Percentiles rank a stretch among this genome's conserved stretches.
These are phyloP conservation scores for Anas bernieri DNA, from an alignment of 2,797 vertebrate species.

Conservation along the genomic window DNA sequence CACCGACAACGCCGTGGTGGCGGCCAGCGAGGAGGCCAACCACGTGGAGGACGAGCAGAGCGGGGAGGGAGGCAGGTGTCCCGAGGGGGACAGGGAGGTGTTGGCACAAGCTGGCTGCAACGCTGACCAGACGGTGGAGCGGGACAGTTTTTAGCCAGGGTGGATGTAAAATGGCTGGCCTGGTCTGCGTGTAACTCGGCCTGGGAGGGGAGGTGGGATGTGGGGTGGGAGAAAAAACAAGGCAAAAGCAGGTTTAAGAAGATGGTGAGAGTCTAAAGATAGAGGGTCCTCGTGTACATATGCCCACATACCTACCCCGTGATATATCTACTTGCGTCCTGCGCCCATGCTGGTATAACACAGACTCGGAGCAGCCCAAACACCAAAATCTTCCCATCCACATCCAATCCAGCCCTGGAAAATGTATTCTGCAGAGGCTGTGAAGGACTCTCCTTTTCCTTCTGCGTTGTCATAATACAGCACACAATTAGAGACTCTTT, in stretches of 20 bases:
- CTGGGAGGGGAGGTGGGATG: neutral
- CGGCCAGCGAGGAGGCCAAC: constrained; percentile 28
- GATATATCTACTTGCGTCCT: neutral
- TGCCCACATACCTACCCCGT: neutral
- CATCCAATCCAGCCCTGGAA: neutral
- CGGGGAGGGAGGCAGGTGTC: neutral
- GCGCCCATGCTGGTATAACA: neutral
- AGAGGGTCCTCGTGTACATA: constrained; percentile 2
- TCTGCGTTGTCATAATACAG: constrained; percentile 11
- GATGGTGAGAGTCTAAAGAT: neutral
- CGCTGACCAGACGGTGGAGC: constrained; percentile 22
- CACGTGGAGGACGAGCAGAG: constrained; percentile 57
- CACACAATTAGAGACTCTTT: constrained; percentile 57
- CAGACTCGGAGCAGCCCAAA: neutral
- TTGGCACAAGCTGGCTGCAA: neutral
- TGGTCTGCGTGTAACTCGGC: neutral
- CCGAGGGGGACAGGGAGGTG: neutral
- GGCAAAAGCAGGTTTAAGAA: neutral
- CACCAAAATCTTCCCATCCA: constrained; percentile 12
- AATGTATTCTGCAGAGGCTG: constrained; percentile 34
- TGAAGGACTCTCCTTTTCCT: constrained; percentile 26
- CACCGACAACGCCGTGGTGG: neutral
- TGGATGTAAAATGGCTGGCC: neutral
- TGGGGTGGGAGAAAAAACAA: neutral
- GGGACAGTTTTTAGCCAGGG: constrained; percentile 63